These are phyloP conservation scores for Orcinus orca DNA, from an alignment of 2,113 vertebrate species.

Conservation along the genomic window DNA sequence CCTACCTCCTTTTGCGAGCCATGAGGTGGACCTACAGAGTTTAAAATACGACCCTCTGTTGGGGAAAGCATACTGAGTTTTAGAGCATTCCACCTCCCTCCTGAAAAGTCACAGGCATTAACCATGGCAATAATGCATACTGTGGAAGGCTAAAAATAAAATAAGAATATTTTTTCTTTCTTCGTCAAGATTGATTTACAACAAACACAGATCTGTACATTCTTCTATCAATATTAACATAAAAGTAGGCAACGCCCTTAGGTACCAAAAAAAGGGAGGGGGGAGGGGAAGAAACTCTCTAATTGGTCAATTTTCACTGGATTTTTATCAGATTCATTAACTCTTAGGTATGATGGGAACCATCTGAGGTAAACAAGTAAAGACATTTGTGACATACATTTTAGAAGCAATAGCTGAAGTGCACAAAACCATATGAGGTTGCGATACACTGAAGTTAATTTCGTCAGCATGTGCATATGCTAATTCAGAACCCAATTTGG, in stretches of 20 bases:
- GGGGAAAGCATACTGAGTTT: constrained; percentile 48
- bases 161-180: constrained; percentile 1
- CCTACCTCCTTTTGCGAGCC: constrained; percentile 57
- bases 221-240: constrained; percentile 65
- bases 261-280: not conserved
- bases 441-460: constrained; percentile 67
- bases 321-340: constrained; percentile 70
- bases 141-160: not conserved
- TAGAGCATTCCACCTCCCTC: not conserved
- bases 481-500: constrained; percentile 68
- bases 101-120: not conserved
- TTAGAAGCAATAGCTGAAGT: constrained; percentile 50
- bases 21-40: not conserved
- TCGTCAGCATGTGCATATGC: constrained; percentile 59
- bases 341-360: constrained; percentile 28
- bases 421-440: constrained; percentile 58
- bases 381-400: constrained; percentile 7
- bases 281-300: not conserved
- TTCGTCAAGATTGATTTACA: constrained; percentile 12
- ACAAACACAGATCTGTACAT: constrained; percentile 35
- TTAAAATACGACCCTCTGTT: constrained; percentile 23
- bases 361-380: constrained; percentile 34
- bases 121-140: not conserved
- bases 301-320: constrained; percentile 60
- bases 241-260: constrained; percentile 40